A percentile compares a stretch with the other conserved stretches of the same genome.
Conservation (phyloP, 2,888 invertebrate genomes). For the Napeogenes sylphis region DNA sequence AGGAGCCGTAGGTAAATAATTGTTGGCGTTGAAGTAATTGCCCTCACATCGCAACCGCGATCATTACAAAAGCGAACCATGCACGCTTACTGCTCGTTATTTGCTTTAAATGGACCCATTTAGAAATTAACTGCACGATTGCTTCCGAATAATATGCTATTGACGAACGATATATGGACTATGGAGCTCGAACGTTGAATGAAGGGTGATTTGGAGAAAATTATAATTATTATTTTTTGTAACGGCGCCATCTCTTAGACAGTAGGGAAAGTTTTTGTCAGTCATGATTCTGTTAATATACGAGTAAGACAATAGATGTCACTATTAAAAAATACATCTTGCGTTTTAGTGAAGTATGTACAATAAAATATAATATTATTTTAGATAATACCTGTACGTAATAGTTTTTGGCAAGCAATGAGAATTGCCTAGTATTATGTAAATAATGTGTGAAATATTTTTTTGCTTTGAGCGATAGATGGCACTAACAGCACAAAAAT, state of each 20-base stretch:
- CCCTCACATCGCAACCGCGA: slow-evolving; percentile 41
- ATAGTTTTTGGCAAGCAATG: too few relatives aligned
- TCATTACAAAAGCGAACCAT: slow-evolving; percentile 52
- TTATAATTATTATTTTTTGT: slow-evolving; percentile 5
- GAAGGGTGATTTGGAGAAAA: slow-evolving; percentile 32
- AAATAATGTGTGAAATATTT: too few relatives aligned
- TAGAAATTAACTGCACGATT: slow-evolving; percentile 72
- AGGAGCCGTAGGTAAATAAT: slow-evolving; percentile 27
- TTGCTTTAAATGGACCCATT: slow-evolving; percentile 69
- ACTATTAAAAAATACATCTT: slow-evolving; percentile 16
- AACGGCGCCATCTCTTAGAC: slow-evolving; percentile 48
- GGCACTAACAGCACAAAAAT: slow-evolving; percentile 5
- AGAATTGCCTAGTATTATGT: too few relatives aligned
- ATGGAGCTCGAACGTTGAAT: slow-evolving; percentile 44
- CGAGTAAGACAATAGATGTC: slow-evolving; percentile 14
- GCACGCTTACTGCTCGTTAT: slow-evolving; percentile 56
- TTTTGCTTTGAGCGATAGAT: slow-evolving; percentile 7
- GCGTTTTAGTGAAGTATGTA: too few relatives aligned
- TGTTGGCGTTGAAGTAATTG: slow-evolving; percentile 44
- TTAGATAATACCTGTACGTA: too few relatives aligned
- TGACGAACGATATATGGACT: slow-evolving; percentile 46
- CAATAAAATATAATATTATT: too few relatives aligned
- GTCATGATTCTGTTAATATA: background rate
- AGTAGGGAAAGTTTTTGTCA: slow-evolving; percentile 37
- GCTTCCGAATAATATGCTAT: slow-evolving; percentile 61